Conservation (phyloP, 2,113 vertebrate species). For the Chionis minor region DNA sequence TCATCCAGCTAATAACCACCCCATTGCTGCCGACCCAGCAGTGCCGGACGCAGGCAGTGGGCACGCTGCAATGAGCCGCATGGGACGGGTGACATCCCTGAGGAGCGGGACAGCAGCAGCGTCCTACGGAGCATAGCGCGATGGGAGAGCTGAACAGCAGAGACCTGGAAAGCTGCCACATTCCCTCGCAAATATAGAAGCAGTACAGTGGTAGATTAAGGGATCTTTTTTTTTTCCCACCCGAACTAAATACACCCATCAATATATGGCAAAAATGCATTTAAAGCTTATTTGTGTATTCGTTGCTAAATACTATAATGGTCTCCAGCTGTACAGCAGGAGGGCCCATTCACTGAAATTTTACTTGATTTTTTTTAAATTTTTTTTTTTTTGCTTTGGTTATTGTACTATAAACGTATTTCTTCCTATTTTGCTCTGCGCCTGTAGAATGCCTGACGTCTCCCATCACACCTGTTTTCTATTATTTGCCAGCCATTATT, state of each 20-base stretch:
- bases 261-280: background rate
- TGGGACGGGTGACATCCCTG: background rate
- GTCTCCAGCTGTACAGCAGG: constrained; percentile 57
- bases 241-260: background rate
- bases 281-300: constrained; percentile 54
- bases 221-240: background rate
- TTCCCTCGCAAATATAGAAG: background rate
- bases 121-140: rapidly evolving
- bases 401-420: constrained; percentile 42
- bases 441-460: background rate
- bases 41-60: background rate
- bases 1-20: background rate
- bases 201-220: background rate
- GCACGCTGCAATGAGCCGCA: background rate
- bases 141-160: background rate
- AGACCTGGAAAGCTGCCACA: background rate
- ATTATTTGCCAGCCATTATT: constrained; percentile 63
- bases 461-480: constrained; percentile 69
- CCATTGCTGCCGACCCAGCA: background rate
- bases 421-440: constrained; percentile 2
- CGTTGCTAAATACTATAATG: background rate
- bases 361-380: constrained; percentile 29
- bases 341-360: constrained; percentile 33
- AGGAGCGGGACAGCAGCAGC: background rate
- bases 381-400: background rate